Percentiles rank a stretch among this genome's conserved stretches.
Evolutionary conservation across 2,113 vertebrate species (phyloP).

Genomic region (Sinocyclocheilus anshuiensis): DNA sequence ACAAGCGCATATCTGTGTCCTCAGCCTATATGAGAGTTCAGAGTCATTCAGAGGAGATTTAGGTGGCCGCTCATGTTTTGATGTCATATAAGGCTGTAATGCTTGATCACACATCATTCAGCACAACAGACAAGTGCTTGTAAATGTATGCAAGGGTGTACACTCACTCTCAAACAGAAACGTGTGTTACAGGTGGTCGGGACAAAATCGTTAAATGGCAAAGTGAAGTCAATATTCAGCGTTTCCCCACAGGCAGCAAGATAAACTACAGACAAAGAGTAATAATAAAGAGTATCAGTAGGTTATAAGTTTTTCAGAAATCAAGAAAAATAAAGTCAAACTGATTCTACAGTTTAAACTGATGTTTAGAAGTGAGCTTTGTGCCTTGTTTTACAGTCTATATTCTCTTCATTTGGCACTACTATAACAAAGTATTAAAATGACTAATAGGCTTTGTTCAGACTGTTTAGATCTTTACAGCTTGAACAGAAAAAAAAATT

Average conservation of each 20-base stretch:
- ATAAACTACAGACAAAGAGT: constrained; percentile 81
- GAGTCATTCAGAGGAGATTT: not conserved
- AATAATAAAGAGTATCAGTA: not conserved
- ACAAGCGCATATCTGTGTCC: constrained; percentile 93
- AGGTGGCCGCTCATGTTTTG: not conserved
- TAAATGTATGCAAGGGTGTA: constrained; percentile 27
- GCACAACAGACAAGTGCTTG: not conserved
- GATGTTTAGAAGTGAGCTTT: not conserved
- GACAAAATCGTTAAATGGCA: constrained; percentile 97
- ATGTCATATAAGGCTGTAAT: not conserved
- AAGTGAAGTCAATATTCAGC: constrained; percentile 91
- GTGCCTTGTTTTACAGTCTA: not conserved
- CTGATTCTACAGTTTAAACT: not conserved
- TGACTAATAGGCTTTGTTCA: no score
- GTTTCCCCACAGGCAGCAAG: constrained; percentile 97
- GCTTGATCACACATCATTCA: not conserved
- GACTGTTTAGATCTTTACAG: no score
- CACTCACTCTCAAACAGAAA: constrained; percentile 87
- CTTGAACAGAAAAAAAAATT: not conserved
- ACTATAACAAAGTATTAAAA: not conserved
- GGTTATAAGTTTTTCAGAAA: not conserved
- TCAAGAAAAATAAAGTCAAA: not conserved
- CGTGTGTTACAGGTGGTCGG: constrained; percentile 87
- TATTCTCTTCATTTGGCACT: no score
- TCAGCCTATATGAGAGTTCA: constrained; percentile 79